Conservation (phyloP, 2,888 invertebrate genomes). For the Lordiphosa andalusiaca region DNA sequence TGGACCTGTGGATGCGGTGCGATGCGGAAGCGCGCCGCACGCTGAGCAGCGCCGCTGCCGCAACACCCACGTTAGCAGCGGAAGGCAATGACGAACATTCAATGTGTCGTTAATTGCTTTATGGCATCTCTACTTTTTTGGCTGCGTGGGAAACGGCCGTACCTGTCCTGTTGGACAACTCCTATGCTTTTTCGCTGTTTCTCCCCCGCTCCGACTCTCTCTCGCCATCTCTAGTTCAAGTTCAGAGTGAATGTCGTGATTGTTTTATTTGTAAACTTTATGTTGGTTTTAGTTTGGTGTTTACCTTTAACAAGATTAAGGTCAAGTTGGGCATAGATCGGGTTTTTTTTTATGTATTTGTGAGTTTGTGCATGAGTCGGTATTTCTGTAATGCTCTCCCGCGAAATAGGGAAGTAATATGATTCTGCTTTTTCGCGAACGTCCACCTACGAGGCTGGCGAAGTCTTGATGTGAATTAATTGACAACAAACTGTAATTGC, state of each 20-base stretch:
- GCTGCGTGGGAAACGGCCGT: constrained; percentile 59
- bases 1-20: constrained; percentile 33
- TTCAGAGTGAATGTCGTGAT: constrained; percentile 49
- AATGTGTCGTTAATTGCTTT: constrained; percentile 68
- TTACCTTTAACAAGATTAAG: constrained; percentile 64
- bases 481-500: too few species aligned
- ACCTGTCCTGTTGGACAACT: constrained; percentile 47
- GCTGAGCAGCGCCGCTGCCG: constrained; percentile 56
- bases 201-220: neutral
- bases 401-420: too few species aligned
- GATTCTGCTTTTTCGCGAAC: too few species aligned
- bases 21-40: constrained; percentile 31
- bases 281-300: constrained; percentile 34
- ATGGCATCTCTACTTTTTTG: constrained; percentile 38
- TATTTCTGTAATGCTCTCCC: neutral
- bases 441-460: too few species aligned
- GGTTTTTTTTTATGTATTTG: constrained; percentile 18
- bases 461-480: too few species aligned
- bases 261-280: constrained; percentile 60
- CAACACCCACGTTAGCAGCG: constrained; percentile 70
- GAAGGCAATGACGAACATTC: constrained; percentile 34
- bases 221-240: constrained; percentile 43
- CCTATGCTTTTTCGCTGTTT: constrained; percentile 17
- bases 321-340: constrained; percentile 51
- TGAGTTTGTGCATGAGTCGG: constrained; percentile 13